Evolutionary conservation across 2,113 vertebrate species (phyloP), one percentile per base, ranked within the genome.

Genomic region (Eptatretus burgeri): DNA sequence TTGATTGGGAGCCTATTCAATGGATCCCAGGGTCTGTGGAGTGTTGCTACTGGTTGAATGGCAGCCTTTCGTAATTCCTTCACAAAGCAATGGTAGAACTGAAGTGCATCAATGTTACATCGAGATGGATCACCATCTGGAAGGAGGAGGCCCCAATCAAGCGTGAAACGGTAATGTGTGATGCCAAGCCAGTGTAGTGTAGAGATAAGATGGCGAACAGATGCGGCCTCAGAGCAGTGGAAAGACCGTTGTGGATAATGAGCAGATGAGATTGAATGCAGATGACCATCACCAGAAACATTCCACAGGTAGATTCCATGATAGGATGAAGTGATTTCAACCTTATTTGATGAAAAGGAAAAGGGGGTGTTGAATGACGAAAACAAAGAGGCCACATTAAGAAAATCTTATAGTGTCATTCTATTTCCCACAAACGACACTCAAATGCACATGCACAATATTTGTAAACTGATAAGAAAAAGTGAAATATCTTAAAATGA

Each of bases 291-390:
- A 60, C 86, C 86, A 0, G 82, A 83, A 67, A 82, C 2, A 5
- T 98, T 94, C 91, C 91, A 98, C 66, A 78, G 76, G 56, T 98
- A 98, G 66, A 95, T 66, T 62, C 75, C 87, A 0, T 85, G 82
- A 2, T 87, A 94, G 66, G 81, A 86, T 19, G 84, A 80, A 50
- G 66, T 66, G 0, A 68, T 74, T 67, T 80, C 80, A 10, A 85
- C 82, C 91, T 41, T 41, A 41, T 41, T 41, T 41, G 27, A 41
- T 41, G 27, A 41, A 41, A 41, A 41, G 27, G 27, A 41, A 41
- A 41, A 41, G 27, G 27, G 27, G 3, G 7, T 41, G 27, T 41
- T 41, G 27, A 41, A 41, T 41, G 7, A 41, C 7, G 27, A 41
- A n/a, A 7, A 41, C 27, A 41, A 41, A 41, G 27, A 41, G 27